Evolutionary conservation across 2,888 invertebrate species (phyloP).

Genomic region (Dyspetes luteomarginatus): DNA sequence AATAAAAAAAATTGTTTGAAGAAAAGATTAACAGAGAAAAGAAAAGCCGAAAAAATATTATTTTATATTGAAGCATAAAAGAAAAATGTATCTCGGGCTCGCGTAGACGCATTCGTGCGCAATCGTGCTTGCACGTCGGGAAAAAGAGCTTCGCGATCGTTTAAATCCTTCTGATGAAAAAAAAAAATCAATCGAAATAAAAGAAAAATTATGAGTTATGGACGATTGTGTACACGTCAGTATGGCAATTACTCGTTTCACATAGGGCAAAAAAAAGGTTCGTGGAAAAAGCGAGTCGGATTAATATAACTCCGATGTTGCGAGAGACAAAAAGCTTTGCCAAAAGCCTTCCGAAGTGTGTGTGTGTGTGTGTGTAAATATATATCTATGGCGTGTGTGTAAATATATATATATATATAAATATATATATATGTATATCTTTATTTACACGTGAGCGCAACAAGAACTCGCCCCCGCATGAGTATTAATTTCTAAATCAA

Average conservation of each 20-base stretch:
- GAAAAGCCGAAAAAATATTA: background rate
- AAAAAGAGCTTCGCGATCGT: background rate
- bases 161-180: background rate
- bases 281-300: background rate
- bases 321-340: constrained; percentile 2
- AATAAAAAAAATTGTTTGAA: background rate
- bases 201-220: background rate
- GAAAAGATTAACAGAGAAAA: background rate
- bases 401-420: background rate
- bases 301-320: background rate
- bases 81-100: background rate
- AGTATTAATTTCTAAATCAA: constrained; percentile 41
- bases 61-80: background rate
- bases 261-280: background rate
- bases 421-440: background rate
- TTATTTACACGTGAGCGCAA: background rate
- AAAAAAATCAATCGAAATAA: background rate
- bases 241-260: background rate
- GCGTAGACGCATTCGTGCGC: background rate
- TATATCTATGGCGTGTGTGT: no score
- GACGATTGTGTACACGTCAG: background rate
- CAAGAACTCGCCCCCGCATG: background rate
- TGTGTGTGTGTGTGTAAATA: background rate
- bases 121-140: background rate
- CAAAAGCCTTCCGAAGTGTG: background rate